Evolutionary conservation across 2,113 vertebrate genomes (phyloP).

Genomic region (Trachemys scripta): DNA sequence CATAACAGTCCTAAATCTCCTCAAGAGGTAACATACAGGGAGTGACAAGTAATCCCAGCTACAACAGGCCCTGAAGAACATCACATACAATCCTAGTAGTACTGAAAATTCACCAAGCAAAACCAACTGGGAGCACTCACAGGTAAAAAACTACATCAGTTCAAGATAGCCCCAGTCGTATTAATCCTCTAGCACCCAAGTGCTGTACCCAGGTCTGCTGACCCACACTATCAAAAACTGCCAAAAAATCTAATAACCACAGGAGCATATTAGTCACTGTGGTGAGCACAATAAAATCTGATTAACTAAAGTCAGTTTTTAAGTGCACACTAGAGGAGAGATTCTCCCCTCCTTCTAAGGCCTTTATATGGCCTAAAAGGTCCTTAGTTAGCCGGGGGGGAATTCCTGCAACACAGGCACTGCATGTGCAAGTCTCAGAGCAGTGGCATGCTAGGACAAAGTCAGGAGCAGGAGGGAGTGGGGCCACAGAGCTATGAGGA

Average conservation of each 20-base stretch:
- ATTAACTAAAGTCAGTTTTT: background rate
- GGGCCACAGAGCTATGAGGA: too few relatives aligned
- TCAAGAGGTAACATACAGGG: background rate
- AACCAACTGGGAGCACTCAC: background rate
- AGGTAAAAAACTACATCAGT: background rate
- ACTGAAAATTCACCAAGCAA: background rate
- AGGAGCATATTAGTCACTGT: background rate
- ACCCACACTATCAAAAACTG: background rate
- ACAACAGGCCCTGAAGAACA: background rate
- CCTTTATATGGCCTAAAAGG: background rate
- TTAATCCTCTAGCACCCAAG: background rate
- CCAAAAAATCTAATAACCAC: background rate
- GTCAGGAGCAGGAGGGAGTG: fast-evolving
- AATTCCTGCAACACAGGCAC: background rate
- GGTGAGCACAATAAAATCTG: background rate
- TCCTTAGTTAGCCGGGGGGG: background rate
- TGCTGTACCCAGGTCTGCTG: background rate
- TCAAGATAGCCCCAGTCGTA: background rate
- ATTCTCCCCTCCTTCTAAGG: background rate
- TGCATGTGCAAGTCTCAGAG: background rate
- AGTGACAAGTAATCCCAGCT: background rate
- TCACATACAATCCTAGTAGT: background rate
- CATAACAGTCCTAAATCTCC: background rate
- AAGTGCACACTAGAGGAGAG: background rate
- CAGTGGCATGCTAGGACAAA: background rate